Percentiles rank a stretch among this genome's conserved stretches.
Evolutionary conservation across 2,888 invertebrate genomes (phyloP).

Genomic region (Tetranychus truncatus): DNA sequence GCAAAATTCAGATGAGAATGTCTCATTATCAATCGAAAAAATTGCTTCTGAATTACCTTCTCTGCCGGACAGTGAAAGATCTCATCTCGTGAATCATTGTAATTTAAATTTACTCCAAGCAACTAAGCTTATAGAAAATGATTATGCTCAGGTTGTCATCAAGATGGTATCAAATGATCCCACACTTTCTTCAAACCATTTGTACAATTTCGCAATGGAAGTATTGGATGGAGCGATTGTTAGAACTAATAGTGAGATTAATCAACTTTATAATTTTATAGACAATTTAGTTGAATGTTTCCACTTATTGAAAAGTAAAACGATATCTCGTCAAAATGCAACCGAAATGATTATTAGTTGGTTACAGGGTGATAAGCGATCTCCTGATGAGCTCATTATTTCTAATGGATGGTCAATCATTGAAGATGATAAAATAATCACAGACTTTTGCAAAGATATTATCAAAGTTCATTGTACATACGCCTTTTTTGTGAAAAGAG

Average conservation of each 20-base stretch:
- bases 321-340: background rate
- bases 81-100: background rate
- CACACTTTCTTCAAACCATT: background rate
- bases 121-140: background rate
- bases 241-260: background rate
- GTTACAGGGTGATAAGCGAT: background rate
- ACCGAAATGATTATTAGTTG: background rate
- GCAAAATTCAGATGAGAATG: background rate
- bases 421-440: background rate
- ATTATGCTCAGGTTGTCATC: background rate
- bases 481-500: background rate
- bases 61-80: background rate
- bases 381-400: background rate
- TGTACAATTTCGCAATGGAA: background rate
- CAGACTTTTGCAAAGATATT: background rate
- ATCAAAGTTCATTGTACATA: background rate
- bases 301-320: background rate
- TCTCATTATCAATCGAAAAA: background rate
- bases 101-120: background rate
- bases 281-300: background rate
- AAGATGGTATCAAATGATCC: background rate
- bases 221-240: background rate
- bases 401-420: background rate
- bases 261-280: background rate
- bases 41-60: background rate